Base-by-base conservation (phyloP, 92 coral and sea anemone species). In the Heliopora coerulea region DNA sequence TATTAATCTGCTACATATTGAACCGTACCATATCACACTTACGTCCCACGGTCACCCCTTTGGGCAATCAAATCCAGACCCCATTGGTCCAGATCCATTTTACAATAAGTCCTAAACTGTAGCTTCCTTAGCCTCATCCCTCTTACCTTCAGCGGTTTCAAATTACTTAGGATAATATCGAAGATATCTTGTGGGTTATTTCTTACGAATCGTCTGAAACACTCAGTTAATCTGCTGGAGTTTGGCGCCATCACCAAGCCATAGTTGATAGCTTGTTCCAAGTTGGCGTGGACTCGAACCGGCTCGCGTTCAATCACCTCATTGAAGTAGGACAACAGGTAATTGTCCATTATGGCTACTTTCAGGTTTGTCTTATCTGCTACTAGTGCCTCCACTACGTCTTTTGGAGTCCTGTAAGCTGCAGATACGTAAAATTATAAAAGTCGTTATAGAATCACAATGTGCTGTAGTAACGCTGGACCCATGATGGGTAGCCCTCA, bases 181-280 rank as follows among this genome's bases (percentile, higher is more conserved):
- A 95, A 95, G 63, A 85, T 91, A 60, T 95, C 96, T 39, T 95
- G 99, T 0, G 99, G 99, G 73, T 95, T 88, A 68, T 95, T 95
- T 2, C 91, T 83, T 19, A 90, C 72, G 54, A 87, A 95, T 1
- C 91, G 79, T 14, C 88, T 80, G 84, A 95, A 95, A 56, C 99
- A 95, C 9, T 82, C 35, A 24, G 83, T 65, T 85, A 86, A 82
- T 40, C 54, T 59, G 3, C 79, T 78, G 17, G 93, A 81, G 39
- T 87, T 87, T 29, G 83, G 84, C 5, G 96, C 90, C 54, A 90
- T 28, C 9, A 79, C 91, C 3, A 95, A 75, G 9, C 99, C 99
- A 52, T 95, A 95, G 28, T 91, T 95, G 41, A 95, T 90, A 0
- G 99, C 86, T 73, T 88, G 99, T 20, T 95, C 89, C 46, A 80